phyloP scores from a whole-genome alignment of 2,113 vertebrate species.

The Nerophis ophidion region DNA sequence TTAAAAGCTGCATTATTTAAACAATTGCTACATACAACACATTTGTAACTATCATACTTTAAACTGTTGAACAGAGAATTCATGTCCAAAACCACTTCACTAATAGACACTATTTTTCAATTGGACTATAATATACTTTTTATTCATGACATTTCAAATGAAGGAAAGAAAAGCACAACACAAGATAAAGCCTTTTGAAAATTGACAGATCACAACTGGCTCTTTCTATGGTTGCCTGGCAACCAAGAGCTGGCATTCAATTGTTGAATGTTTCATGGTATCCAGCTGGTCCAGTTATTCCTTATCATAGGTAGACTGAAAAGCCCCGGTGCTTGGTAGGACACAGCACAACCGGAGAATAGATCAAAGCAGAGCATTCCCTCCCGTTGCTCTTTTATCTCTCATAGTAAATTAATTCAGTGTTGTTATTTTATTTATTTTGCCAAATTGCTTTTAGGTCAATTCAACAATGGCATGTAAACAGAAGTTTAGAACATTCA shows the following conservation, averaged over 20 bases:
- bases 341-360: conserved; percentile 52
- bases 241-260: conserved; percentile 68
- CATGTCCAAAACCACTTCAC: neutral
- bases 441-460: conserved; percentile 16
- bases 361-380: conserved; percentile 60
- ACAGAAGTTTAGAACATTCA: too few species aligned
- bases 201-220: conserved; percentile 72
- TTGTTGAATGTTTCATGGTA: conserved; percentile 40
- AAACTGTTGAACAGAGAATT: neutral
- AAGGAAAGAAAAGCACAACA: neutral
- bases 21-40: neutral
- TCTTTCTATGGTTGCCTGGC: conserved; percentile 79
- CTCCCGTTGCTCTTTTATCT: conserved; percentile 49
- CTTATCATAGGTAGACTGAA: conserved; percentile 78
- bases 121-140: neutral
- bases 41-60: neutral
- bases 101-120: neutral
- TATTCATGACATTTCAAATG: conserved; percentile 4
- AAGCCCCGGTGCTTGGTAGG: conserved; percentile 62
- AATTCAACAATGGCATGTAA: too few species aligned
- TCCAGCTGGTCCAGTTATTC: conserved; percentile 59
- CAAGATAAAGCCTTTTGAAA: conserved; percentile 68
- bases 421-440: conserved; percentile 56
- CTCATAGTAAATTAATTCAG: conserved; percentile 52
- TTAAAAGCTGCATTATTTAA: neutral